A percentile compares a stretch with the other conserved stretches of the same genome.
Conservation (phyloP, 2,888 invertebrate species). For the Blastobasis lacticolella region DNA sequence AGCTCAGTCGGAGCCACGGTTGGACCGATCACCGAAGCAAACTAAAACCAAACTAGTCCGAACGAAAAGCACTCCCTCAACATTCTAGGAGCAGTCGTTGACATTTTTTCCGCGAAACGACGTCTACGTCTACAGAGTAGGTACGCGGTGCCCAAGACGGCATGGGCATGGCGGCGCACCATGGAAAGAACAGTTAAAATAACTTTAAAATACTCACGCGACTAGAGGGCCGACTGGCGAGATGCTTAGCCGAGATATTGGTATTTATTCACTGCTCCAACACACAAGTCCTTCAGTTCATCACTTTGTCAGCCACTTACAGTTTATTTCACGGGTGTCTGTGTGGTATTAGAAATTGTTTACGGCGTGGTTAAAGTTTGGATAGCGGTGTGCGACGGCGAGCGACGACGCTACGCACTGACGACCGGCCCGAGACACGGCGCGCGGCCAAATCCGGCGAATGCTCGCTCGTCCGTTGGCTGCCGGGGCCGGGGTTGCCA, state of each 20-base stretch:
- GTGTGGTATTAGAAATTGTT: no score
- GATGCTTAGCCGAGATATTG: conserved; percentile 39
- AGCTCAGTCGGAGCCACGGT: conserved; percentile 12
- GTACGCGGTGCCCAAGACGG: conserved; percentile 19
- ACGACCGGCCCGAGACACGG: no score
- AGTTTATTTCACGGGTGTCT: no score
- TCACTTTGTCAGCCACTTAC: conserved; percentile 25
- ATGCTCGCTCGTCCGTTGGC: no score
- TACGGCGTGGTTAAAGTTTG: no score
- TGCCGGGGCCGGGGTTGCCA: no score
- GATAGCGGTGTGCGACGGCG: no score
- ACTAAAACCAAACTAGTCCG: conserved; percentile 4
- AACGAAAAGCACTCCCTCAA: no score
- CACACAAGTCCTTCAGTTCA: conserved; percentile 40
- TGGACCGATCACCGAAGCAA: conserved; percentile 15
- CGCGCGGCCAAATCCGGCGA: no score
- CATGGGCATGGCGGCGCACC: conserved; percentile 29
- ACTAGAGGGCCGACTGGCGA: conserved; percentile 28
- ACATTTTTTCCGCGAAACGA: conserved; percentile 53
- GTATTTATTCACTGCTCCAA: conserved; percentile 28
- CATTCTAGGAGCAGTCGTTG: conserved; percentile 22
- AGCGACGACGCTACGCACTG: no score
- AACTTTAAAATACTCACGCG: conserved; percentile 59
- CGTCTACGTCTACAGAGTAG: no score
- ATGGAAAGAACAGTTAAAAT: conserved; percentile 65